Percentiles rank a stretch among this genome's conserved stretches.
Evolutionary conservation across 2,888 invertebrate species (phyloP).

Genomic region (Marasmarcha lunaedactyla): DNA sequence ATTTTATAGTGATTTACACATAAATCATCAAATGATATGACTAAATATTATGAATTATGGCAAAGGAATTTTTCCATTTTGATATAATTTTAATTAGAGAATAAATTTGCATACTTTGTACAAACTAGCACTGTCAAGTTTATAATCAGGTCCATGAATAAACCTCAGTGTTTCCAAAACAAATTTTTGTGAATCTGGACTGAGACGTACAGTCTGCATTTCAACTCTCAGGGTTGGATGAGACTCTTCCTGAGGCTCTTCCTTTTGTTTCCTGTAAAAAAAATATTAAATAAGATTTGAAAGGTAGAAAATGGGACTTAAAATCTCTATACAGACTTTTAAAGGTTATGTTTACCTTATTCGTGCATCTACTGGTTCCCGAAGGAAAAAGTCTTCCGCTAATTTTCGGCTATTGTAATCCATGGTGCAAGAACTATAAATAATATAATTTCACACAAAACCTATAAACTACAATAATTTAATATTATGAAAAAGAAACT

Average conservation of each 20-base stretch:
- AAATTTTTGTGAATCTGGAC: conserved; percentile 77
- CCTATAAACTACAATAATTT: not conserved
- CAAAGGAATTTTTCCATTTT: no score
- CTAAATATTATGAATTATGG: not conserved
- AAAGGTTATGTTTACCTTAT: conserved; percentile 52
- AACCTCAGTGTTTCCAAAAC: conserved; percentile 80
- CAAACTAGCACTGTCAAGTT: conserved; percentile 62
- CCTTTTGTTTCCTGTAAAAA: conserved; percentile 41
- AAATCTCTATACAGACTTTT: conserved; percentile 10
- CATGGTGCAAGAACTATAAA: conserved; percentile 55
- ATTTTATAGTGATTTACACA: no score
- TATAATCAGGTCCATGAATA: conserved; percentile 80
- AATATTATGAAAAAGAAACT: conserved; percentile 4
- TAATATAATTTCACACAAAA: no score
- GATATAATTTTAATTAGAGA: no score
- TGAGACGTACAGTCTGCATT: conserved; percentile 78
- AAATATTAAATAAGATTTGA: conserved; percentile 6
- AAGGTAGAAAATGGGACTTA: conserved; percentile 6
- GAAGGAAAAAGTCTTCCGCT: conserved; percentile 74
- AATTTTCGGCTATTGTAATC: conserved; percentile 68
- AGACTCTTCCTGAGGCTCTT: conserved; percentile 54
- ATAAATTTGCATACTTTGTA: conserved; percentile 57
- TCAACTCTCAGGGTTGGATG: conserved; percentile 76
- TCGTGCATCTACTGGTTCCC: conserved; percentile 72
- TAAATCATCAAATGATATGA: conserved; percentile 4